Base-by-base conservation (phyloP, 2,888 invertebrate genomes). In the Dryadula phaetusa region DNA sequence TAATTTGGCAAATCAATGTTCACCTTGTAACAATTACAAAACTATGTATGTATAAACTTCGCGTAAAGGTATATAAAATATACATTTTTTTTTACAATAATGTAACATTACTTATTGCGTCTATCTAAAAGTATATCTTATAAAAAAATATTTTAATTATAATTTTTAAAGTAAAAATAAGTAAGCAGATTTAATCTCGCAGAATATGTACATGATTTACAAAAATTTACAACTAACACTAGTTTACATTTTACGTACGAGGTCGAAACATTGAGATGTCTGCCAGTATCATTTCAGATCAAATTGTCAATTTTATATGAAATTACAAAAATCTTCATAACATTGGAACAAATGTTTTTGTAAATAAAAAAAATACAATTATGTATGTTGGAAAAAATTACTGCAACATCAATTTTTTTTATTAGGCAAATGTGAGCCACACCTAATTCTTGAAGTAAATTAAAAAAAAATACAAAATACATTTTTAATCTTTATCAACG, bases 1-100 rank as follows among this genome's bases (percentile, higher is more conserved):
- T 90, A 90, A 87, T 92, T 92, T 92, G 92, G 92, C 91, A 91
- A 90, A 87, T 84, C 85, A 84, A 88, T 86, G 90, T 92, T 90
- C 82, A 88, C 88, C 88, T 84, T 79, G 77, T 85, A 87, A 87
- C 84, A 85, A 84, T 83, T 86, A 86, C 85, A 70, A 67, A 64
- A 64, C 67, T 70, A 70, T 82, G 79, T 70, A 70, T 82, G 79
- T 84, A 84, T 86, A 84, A 85, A 86, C 82, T 83, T 83, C 58
- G 84, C 83, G 79, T 87, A 86, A 84, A 88, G 84, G 87, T 86
- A 87, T 86, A 87, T 86, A 86, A 83, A 87, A 89, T 89, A 90
- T 91, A 90, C 91, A 92, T 90, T 90, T 87, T 88, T 90, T 66
- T 89, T 86, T 91, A 90, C 89, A 91, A 85, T 83, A 86, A 86